These are phyloP conservation scores for Atrichornis clamosus DNA, from an alignment of 2,113 vertebrate species.

Conservation along the genomic window DNA sequence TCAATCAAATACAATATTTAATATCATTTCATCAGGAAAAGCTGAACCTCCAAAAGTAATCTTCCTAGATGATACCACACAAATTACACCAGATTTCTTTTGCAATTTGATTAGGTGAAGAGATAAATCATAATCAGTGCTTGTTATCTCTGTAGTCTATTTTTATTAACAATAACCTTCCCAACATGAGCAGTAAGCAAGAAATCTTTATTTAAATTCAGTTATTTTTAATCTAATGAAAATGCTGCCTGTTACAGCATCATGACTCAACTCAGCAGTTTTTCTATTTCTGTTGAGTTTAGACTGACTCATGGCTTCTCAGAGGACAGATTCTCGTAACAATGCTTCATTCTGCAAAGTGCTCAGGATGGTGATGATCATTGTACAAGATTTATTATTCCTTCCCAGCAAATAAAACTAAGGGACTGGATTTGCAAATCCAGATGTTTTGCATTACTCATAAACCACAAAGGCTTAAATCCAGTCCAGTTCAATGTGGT, in stretches of 20 bases:
- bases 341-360: neutral
- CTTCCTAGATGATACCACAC: neutral
- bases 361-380: neutral
- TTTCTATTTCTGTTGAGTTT: neutral
- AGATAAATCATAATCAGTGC: neutral
- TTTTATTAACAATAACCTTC: constrained; percentile 19
- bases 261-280: neutral
- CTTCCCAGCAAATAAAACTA: neutral
- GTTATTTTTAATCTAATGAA: neutral
- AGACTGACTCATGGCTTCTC: neutral
- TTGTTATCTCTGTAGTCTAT: neutral
- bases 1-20: neutral
- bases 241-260: neutral
- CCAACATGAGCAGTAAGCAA: neutral
- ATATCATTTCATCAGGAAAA: neutral
- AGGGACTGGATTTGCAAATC: neutral
- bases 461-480: neutral
- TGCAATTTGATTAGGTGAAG: neutral
- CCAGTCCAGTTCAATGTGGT: neutral
- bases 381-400: neutral
- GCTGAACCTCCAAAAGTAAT: neutral
- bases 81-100: neutral
- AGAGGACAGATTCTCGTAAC: neutral
- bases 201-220: neutral
- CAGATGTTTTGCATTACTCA: neutral